Conservation (phyloP, 2,797 vertebrate genomes). For the Semotilus atromaculatus region DNA sequence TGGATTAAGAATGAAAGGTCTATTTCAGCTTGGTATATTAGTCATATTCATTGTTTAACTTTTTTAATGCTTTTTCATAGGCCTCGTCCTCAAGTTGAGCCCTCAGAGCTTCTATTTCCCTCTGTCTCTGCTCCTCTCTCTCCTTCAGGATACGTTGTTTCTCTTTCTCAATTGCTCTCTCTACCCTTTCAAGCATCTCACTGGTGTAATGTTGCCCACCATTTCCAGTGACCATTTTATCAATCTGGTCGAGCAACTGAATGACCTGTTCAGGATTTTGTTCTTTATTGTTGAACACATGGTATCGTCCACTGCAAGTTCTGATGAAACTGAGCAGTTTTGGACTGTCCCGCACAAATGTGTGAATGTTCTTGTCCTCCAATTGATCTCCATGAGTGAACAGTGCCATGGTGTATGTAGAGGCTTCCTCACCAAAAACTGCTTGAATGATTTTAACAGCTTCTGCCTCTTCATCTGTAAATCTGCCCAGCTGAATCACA, state of each 20-base stretch:
- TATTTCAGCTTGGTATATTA: not conserved
- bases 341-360: constrained; percentile 4
- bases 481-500: constrained; percentile 41
- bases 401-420: constrained; percentile 11
- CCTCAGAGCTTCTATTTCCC: not conserved
- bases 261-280: constrained; percentile 11
- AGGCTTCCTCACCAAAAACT: constrained; percentile 34
- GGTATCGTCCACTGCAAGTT: constrained; percentile 20
- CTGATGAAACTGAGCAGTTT: not conserved
- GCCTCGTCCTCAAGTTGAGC: not conserved
- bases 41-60: not conserved
- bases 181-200: constrained; percentile 17
- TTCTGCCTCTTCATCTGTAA: constrained; percentile 42
- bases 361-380: constrained; percentile 12
- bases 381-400: constrained; percentile 45
- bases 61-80: not conserved
- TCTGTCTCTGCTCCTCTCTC: not conserved
- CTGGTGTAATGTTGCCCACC: constrained; percentile 18
- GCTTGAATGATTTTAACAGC: constrained; percentile 12
- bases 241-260: constrained; percentile 37
- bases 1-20: not conserved
- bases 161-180: constrained; percentile 4
- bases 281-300: constrained; percentile 28
- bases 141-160: constrained; percentile 14
- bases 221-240: constrained; percentile 41